These are phyloP conservation scores for Acleris emargana DNA, from an alignment of 2,888 invertebrate species.

Conservation along the genomic window DNA sequence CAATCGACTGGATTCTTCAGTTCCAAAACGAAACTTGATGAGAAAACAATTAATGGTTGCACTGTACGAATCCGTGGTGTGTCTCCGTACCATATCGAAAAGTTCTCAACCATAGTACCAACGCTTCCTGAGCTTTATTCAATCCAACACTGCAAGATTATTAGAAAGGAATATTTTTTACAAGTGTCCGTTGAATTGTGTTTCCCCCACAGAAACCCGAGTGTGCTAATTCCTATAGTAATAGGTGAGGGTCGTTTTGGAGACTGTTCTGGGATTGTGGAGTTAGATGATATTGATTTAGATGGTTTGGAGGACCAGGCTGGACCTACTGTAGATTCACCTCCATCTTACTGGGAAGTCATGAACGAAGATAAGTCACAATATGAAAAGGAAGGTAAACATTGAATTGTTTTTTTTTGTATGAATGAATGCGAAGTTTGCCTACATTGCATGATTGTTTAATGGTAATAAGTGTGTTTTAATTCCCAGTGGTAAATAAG, in stretches of 20 bases:
- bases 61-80: background rate
- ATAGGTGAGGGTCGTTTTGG: slow-evolving; percentile 31
- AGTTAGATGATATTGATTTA: slow-evolving; percentile 4
- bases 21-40: slow-evolving; percentile 9
- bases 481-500: too few species aligned
- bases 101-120: slow-evolving; percentile 14
- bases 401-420: background rate
- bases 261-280: slow-evolving; percentile 23
- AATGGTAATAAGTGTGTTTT: too few species aligned
- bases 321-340: slow-evolving; percentile 14
- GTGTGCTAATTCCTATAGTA: slow-evolving; percentile 25
- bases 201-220: slow-evolving; percentile 29
- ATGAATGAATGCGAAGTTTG: too few species aligned
- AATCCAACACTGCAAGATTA: slow-evolving; percentile 28
- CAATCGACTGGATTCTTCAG: slow-evolving; percentile 12
- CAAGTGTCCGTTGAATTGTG: slow-evolving; percentile 16
- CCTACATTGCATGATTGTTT: too few species aligned
- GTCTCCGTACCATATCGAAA: background rate
- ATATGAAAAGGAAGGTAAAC: slow-evolving; percentile 11
- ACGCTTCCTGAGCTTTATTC: slow-evolving; percentile 27
- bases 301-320: slow-evolving; percentile 9
- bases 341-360: slow-evolving; percentile 44
- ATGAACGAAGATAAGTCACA: slow-evolving; percentile 40
- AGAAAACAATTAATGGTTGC: slow-evolving; percentile 10
- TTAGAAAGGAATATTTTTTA: slow-evolving; percentile 22